A percentile compares a stretch with the other conserved stretches of the same genome.
Conservation (phyloP, 1,140 invertebrate species). For the Cataglyphis hispanica region DNA sequence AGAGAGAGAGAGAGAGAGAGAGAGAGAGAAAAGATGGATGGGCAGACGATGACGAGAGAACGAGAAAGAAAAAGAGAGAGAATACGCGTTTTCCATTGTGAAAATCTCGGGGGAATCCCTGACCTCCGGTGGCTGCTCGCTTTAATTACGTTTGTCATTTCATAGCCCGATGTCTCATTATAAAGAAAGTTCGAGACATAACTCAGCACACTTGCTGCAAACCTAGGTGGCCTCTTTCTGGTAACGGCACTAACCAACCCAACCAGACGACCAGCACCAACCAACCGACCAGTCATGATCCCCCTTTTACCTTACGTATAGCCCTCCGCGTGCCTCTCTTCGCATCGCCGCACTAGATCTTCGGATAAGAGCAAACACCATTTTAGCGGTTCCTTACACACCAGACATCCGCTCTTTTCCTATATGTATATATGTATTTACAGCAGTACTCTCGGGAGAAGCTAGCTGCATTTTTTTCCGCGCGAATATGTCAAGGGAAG, state of each 20-base stretch:
- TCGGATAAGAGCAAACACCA: constrained; percentile 87
- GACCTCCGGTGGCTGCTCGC: constrained; percentile 76
- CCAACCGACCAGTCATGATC: constrained; percentile 71
- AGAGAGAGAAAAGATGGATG: constrained; percentile 15
- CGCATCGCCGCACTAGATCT: constrained; percentile 87
- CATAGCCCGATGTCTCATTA: constrained; percentile 82
- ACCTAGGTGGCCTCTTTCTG: constrained; percentile 84
- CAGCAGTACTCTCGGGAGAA: constrained; percentile 41
- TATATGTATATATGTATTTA: constrained; percentile 49
- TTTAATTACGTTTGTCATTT: constrained; percentile 86
- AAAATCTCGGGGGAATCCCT: constrained; percentile 76
- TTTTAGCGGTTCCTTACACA: constrained; percentile 88
- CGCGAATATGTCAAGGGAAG: constrained; percentile 72
- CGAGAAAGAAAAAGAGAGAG: constrained; percentile 26
- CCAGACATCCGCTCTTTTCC: constrained; percentile 84
- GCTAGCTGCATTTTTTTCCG: constrained; percentile 71
- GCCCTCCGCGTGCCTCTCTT: constrained; percentile 85
- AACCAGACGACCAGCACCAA: constrained; percentile 73
- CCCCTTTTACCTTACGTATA: constrained; percentile 79
- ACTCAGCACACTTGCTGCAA: constrained; percentile 78
- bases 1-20: constrained; percentile 49
- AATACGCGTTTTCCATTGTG: constrained; percentile 77
- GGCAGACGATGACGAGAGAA: constrained; percentile 53
- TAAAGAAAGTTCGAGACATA: constrained; percentile 83
- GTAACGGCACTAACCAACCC: constrained; percentile 82